Conservation (phyloP, 2,797 vertebrate species). For the Vultur gryphus region DNA sequence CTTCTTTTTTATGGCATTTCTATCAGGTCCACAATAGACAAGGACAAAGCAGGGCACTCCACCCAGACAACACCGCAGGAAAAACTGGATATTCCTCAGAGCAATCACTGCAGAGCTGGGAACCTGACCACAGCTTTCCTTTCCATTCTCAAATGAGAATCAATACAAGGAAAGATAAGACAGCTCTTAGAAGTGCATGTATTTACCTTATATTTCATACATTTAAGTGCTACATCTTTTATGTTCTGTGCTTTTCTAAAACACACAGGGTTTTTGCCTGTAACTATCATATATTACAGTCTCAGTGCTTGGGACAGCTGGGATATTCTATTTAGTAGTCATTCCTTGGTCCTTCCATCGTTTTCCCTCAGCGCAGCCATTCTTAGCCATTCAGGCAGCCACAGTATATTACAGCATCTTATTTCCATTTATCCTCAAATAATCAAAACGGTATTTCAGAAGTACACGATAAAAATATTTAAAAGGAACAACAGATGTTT, state of each 20-base stretch:
- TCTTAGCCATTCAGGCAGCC: background rate
- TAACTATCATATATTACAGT: background rate
- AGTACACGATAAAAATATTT: background rate
- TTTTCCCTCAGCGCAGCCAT: background rate
- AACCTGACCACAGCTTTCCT: background rate
- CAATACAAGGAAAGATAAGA: background rate
- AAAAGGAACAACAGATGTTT: background rate
- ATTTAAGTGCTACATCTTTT: background rate
- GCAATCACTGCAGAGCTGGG: background rate
- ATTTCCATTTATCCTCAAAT: fast-evolving
- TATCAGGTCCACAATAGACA: background rate
- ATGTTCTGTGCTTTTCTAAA: background rate
- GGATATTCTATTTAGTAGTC: background rate
- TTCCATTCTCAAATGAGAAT: background rate
- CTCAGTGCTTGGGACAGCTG: background rate
- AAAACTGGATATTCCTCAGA: background rate
- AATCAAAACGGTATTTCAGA: background rate
- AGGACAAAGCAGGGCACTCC: background rate
- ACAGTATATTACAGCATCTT: background rate
- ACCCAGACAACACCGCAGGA: background rate
- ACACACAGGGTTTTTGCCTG: background rate
- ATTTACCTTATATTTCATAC: background rate
- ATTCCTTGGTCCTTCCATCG: background rate
- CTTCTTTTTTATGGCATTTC: background rate
- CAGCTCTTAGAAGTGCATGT: background rate